A percentile compares a stretch with the other conserved stretches of the same genome.
These are phyloP conservation scores for Heliconius ethilla DNA, from an alignment of 2,888 invertebrate genomes.

Conservation along the genomic window DNA sequence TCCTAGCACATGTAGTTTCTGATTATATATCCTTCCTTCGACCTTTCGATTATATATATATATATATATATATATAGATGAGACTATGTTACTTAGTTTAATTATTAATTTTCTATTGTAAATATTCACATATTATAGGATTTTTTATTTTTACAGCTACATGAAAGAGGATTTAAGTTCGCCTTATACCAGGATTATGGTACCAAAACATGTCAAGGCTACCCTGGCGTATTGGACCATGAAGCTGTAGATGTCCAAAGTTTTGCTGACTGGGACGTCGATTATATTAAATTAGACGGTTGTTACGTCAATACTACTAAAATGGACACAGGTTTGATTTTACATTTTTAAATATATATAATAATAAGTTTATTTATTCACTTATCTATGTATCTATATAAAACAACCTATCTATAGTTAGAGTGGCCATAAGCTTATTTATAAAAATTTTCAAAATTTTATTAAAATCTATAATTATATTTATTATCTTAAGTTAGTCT, in stretches of 20 bases:
- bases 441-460: too few species aligned
- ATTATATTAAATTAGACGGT: constrained; percentile 91
- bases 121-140: background rate
- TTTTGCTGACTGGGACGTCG: constrained; percentile 90
- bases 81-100: too few species aligned
- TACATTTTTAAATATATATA: background rate
- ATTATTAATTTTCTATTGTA: too few species aligned
- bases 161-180: constrained; percentile 87
- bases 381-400: too few species aligned
- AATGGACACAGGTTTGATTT: constrained; percentile 78
- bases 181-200: constrained; percentile 92
- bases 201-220: constrained; percentile 81
- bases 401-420: too few species aligned
- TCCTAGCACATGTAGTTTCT: too few species aligned
- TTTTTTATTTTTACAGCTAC: constrained; percentile 79
- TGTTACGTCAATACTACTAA: constrained; percentile 84
- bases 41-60: too few species aligned
- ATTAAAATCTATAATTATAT: too few species aligned
- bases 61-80: background rate
- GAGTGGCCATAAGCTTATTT: too few species aligned
- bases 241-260: constrained; percentile 86
- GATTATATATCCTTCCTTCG: too few species aligned
- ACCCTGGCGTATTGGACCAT: constrained; percentile 87
- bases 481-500: background rate
- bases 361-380: too few species aligned